A percentile compares a stretch with the other conserved stretches of the same genome.
phyloP scores from a whole-genome alignment of 1,140 invertebrate genomes.

The Drosophila littoralis region DNA sequence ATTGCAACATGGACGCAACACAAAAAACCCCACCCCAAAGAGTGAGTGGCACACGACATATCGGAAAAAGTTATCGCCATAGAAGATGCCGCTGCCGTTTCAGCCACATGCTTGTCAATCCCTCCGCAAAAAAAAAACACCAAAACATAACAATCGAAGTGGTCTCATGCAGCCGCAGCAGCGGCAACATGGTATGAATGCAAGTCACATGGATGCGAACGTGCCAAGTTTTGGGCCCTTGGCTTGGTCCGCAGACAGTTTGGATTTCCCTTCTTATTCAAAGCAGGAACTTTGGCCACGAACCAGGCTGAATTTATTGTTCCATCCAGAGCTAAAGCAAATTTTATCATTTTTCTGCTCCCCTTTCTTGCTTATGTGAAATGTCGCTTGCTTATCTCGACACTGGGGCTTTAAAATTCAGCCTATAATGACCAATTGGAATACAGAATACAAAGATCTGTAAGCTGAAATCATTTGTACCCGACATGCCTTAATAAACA shows the following conservation, averaged over 20 bases:
- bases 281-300: conserved; percentile 4
- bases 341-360: conserved; percentile 28
- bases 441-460: conserved; percentile 19
- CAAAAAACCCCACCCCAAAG: conserved; percentile 18
- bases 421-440: conserved; percentile 22
- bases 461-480: background rate
- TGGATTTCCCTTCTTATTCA: conserved; percentile 3
- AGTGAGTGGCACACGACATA: conserved; percentile 46
- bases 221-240: conserved; percentile 47
- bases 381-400: no score
- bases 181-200: conserved; percentile 37
- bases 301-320: conserved; percentile 20
- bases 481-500: no score
- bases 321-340: conserved; percentile 58
- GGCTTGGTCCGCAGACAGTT: no score
- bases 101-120: conserved; percentile 65
- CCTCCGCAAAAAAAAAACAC: conserved; percentile 37
- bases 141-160: conserved; percentile 58
- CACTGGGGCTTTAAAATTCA: conserved; percentile 19
- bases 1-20: conserved; percentile 30
- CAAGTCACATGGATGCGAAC: conserved; percentile 67
- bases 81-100: conserved; percentile 51
- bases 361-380: no score
- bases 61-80: conserved; percentile 61
- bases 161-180: conserved; percentile 6